Conservation (phyloP, 2,888 invertebrate species). For the Drosophila prolongata region DNA sequence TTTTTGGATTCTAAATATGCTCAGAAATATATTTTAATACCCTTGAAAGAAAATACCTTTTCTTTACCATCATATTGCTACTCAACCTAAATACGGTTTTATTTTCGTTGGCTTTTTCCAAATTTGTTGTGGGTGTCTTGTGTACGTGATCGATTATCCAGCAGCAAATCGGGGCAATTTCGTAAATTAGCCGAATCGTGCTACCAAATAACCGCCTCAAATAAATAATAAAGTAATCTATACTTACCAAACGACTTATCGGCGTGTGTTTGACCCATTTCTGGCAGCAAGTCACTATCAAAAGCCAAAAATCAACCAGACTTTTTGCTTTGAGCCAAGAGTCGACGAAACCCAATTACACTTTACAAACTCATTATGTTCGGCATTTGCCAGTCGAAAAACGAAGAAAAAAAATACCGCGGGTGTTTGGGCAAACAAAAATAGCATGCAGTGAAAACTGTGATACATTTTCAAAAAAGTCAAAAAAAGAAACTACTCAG, state of each 20-base stretch:
- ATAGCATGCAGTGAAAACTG: constrained; percentile 59
- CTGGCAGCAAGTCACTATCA: constrained; percentile 49
- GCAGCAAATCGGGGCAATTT: constrained; percentile 48
- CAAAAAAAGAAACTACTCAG: constrained; percentile 8
- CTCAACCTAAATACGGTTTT: background rate
- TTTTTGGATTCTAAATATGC: too few species aligned
- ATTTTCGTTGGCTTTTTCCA: background rate
- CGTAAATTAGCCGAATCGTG: constrained; percentile 52
- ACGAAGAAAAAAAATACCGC: constrained; percentile 19
- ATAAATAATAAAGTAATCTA: constrained; percentile 72
- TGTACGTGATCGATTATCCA: constrained; percentile 34
- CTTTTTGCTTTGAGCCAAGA: constrained; percentile 13
- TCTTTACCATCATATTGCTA: background rate
- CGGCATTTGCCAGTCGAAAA: constrained; percentile 50
- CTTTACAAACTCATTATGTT: constrained; percentile 77
- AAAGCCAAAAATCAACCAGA: constrained; percentile 15
- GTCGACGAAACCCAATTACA: constrained; percentile 59
- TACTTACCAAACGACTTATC: constrained; percentile 64
- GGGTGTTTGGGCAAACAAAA: constrained; percentile 29
- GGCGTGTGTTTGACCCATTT: constrained; percentile 66
- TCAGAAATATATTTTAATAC: too few species aligned
- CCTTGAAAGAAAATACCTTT: too few species aligned
- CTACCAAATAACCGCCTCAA: constrained; percentile 33
- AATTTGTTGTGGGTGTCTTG: constrained; percentile 12
- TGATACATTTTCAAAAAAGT: constrained; percentile 2